Percentiles rank a stretch among this genome's conserved stretches.
phyloP scores from a whole-genome alignment of 2,797 vertebrate genomes.

The Percopsis omiscomaycus region DNA sequence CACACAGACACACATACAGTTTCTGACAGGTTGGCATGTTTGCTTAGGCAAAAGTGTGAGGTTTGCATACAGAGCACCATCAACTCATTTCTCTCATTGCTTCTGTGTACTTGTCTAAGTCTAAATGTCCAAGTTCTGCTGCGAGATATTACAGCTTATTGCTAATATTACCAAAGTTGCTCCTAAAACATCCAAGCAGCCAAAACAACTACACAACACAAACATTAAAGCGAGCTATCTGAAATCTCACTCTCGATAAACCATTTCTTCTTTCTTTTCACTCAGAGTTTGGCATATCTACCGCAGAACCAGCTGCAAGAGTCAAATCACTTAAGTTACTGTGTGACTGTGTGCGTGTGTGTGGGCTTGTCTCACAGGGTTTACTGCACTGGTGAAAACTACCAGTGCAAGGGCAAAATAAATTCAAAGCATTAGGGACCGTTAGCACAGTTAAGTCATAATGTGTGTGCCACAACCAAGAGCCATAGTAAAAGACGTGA shows the following conservation, averaged over 20 bases:
- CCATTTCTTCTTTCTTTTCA: conserved; percentile 43
- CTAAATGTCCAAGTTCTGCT: conserved; percentile 63
- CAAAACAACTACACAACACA: conserved; percentile 57
- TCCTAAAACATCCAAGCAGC: conserved; percentile 55
- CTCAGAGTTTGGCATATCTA: conserved; percentile 68
- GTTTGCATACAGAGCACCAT: conserved; percentile 61
- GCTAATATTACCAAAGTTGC: conserved; percentile 63
- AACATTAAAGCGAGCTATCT: conserved; percentile 58
- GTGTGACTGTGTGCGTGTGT: conserved; percentile 31
- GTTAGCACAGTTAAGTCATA: conserved; percentile 42
- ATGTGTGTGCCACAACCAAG: conserved; percentile 31
- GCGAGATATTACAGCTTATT: conserved; percentile 71
- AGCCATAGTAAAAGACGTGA: conserved; percentile 34
- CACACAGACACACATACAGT: conserved; percentile 25
- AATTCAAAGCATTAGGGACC: conserved; percentile 39
- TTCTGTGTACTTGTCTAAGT: conserved; percentile 48
- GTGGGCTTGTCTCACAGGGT: conserved; percentile 42
- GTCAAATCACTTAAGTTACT: conserved; percentile 40
- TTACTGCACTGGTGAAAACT: conserved; percentile 61
- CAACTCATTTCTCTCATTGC: conserved; percentile 26
- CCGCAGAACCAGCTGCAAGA: conserved; percentile 75
- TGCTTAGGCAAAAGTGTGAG: conserved; percentile 68
- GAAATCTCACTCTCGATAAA: conserved; percentile 33
- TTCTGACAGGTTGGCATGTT: conserved; percentile 48
- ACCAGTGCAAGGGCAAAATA: conserved; percentile 50